These are phyloP conservation scores for Danaus plexippus DNA, from an alignment of 1,140 invertebrate genomes.

Conservation along the genomic window DNA sequence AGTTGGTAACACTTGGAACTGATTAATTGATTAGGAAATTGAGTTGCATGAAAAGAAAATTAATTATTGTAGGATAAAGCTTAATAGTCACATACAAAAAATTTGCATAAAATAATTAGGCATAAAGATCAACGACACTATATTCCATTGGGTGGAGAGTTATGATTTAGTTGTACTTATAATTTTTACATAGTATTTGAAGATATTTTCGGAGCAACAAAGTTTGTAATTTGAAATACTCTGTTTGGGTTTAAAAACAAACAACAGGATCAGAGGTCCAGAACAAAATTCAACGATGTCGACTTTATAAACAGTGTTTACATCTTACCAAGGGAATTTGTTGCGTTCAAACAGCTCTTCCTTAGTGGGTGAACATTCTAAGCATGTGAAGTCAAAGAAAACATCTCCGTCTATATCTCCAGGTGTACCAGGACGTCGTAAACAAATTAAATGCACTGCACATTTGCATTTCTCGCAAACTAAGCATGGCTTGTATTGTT, in stretches of 20 bases:
- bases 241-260: background rate
- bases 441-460: conserved; percentile 76
- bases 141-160: no score
- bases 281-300: no score
- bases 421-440: conserved; percentile 75
- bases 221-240: background rate
- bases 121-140: no score
- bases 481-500: conserved; percentile 49
- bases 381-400: conserved; percentile 82
- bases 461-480: conserved; percentile 70
- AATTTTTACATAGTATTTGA: no score
- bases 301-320: background rate
- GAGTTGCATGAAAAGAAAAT: no score
- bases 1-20: background rate
- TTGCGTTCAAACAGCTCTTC: conserved; percentile 74
- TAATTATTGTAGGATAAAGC: no score
- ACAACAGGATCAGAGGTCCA: no score
- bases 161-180: no score
- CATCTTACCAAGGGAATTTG: conserved; percentile 77
- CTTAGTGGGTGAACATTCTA: conserved; percentile 72
- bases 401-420: conserved; percentile 81
- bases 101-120: no score
- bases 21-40: conserved; percentile 1
- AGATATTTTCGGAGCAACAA: no score
- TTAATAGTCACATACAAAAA: no score